Evolutionary conservation across 2,113 vertebrate species (phyloP).

Genomic region (Pteruthius melanotis): DNA sequence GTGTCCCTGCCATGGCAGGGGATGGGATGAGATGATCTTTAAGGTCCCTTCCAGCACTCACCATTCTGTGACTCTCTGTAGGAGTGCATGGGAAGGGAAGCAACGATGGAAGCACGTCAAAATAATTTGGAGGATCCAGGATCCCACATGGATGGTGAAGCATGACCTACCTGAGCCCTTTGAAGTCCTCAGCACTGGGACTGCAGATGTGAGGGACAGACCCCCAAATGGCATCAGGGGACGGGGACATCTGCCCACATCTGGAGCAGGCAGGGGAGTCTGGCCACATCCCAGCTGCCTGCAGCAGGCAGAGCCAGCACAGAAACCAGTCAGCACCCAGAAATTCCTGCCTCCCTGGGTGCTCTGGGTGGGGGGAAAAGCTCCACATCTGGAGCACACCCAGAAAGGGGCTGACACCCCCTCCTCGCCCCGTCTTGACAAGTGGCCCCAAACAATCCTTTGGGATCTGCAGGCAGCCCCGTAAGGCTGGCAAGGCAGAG

Average conservation of each 20-base stretch:
- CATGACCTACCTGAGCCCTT: background rate
- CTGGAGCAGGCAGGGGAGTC: background rate
- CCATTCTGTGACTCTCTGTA: background rate
- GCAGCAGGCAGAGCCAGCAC: background rate
- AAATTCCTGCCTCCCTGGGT: background rate
- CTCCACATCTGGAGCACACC: background rate
- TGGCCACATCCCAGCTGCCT: background rate
- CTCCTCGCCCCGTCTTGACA: accelerated
- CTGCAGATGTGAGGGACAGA: background rate
- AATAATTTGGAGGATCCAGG: background rate
- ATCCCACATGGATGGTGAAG: background rate
- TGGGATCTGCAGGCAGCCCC: background rate
- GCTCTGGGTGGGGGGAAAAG: background rate
- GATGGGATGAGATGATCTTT: accelerated
- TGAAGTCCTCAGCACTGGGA: background rate
- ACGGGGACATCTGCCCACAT: background rate
- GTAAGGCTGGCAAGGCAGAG: background rate
- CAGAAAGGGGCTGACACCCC: background rate
- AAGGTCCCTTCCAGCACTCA: background rate
- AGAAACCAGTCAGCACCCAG: background rate
- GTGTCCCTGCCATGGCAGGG: background rate
- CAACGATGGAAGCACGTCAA: accelerated
- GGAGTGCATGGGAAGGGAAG: background rate
- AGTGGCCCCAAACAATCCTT: background rate
- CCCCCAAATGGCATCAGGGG: accelerated